Conservation (phyloP, 2,888 invertebrate genomes). For the Harpalus rubripes region DNA sequence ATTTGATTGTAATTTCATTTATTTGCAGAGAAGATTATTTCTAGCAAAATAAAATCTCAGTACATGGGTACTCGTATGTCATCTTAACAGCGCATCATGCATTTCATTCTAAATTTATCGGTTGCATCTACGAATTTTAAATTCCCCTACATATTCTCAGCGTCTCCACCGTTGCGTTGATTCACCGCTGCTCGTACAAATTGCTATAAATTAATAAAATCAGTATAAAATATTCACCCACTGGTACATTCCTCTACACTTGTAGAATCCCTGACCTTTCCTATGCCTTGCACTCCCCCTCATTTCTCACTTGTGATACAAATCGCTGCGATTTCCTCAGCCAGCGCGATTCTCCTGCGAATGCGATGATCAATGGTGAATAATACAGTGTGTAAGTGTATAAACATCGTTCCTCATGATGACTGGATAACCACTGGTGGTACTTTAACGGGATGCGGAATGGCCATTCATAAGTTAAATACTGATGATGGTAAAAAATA, state of each 20-base stretch:
- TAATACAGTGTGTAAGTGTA: conserved; percentile 63
- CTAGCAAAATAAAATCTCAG: too few species aligned
- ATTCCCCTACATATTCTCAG: neutral
- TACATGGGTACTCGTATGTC: neutral
- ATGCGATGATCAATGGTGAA: conserved; percentile 59
- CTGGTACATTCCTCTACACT: neutral
- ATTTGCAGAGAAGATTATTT: too few species aligned
- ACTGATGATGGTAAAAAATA: neutral
- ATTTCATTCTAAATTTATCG: neutral
- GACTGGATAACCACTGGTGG: conserved; percentile 59
- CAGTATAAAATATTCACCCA: neutral
- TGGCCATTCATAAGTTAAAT: conserved; percentile 31
- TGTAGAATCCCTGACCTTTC: neutral
- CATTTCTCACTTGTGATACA: conserved; percentile 11
- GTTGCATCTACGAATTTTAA: neutral
- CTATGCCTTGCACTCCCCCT: neutral
- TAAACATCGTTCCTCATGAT: conserved; percentile 61
- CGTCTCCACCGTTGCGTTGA: neutral
- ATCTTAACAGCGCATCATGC: neutral
- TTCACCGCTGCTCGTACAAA: neutral
- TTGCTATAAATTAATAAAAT: conserved; percentile 4
- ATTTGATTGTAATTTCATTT: too few species aligned
- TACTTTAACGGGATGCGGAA: conserved; percentile 10
- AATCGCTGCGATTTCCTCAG: conserved; percentile 51
- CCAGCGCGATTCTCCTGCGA: conserved; percentile 20